Base-by-base conservation (phyloP, 2,888 invertebrate genomes). In the Polymixis lichenea region DNA sequence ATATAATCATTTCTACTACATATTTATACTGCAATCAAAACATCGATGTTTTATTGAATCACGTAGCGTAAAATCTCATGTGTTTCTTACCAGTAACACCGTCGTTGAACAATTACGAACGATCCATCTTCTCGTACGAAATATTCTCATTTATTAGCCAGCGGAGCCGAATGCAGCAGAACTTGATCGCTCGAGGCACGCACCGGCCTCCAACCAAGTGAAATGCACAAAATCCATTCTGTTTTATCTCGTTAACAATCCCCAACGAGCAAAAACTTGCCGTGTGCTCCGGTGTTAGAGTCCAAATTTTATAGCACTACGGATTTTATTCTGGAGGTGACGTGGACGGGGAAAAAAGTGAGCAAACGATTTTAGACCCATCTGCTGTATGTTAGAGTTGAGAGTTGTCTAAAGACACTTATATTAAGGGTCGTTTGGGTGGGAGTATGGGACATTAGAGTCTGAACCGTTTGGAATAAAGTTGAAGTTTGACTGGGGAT, bases 141-240 rank as follows among this genome's bases (percentile, higher is more conserved):
- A 87, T 88, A 88, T 88, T 87, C 84, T 82, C 88, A 88, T 87
- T 87, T 88, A 88, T 87, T 86, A 87, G 76, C 86, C 81, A 83
- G 73, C 66, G 72, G 56, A 86, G 82, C 87, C 87, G 87, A 87
- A 87, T 85, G 90, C 90, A 90, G 84, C 85, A 83, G 77, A 86
- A 85, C 86, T 85, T 80, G 86, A 87, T 86, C 90, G 89, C 89
- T 86, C 70, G 80, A 79, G 88, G 89, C 91, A 86, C 90, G 88
- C 89, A 89, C 83, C 91, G 89, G 91, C 92, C 93, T 92, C 92
- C 91, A 90, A 87, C 92, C 94, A 90, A 93, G 92, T 94, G 92
- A 95, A 95, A 95, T 95, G 95, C 95, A 95, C 95, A 95, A 95
- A 95, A 95, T 95, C 94, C 95, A 95, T 95, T 95, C 93, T 91